Evolutionary conservation across 2,113 vertebrate genomes (phyloP).

Genomic region (Phodopus roborovskii): DNA sequence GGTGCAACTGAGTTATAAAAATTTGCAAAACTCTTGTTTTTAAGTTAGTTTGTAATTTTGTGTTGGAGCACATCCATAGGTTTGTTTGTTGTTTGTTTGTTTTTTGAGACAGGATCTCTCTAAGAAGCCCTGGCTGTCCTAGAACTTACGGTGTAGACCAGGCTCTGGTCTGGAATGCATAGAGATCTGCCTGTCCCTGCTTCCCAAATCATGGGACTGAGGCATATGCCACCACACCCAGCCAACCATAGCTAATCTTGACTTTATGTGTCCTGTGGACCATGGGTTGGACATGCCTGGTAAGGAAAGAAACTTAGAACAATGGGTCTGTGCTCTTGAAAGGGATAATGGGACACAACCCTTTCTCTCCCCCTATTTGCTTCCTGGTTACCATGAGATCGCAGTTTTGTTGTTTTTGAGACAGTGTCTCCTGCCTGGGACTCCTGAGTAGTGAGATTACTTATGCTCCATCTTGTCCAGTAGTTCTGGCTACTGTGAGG

Average conservation of each 20-base stretch:
- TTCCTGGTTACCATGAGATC: not conserved
- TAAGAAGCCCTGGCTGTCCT: not conserved
- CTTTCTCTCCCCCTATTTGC: not conserved
- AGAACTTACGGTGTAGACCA: not conserved
- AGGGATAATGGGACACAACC: too few species aligned
- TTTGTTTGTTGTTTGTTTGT: not conserved
- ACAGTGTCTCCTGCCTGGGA: not conserved
- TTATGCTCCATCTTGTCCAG: not conserved
- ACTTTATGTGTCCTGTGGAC: not conserved
- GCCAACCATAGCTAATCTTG: not conserved
- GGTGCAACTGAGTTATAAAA: not conserved
- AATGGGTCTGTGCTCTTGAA: not conserved
- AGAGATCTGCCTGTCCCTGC: not conserved
- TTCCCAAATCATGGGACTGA: not conserved
- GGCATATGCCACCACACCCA: too few species aligned
- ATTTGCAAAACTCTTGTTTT: not conserved
- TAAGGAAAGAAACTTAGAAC: not conserved
- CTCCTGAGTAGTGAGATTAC: not conserved
- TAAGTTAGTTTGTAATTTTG: not conserved
- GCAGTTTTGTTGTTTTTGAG: not conserved
- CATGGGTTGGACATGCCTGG: not conserved
- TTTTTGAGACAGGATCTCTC: not conserved
- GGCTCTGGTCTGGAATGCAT: not conserved
- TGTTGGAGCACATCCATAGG: not conserved
- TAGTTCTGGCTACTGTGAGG: not conserved